Percentiles rank a stretch among this genome's conserved stretches.
phyloP scores from a whole-genome alignment of 2,797 vertebrate genomes.

The Neomorphus geoffroyi region DNA sequence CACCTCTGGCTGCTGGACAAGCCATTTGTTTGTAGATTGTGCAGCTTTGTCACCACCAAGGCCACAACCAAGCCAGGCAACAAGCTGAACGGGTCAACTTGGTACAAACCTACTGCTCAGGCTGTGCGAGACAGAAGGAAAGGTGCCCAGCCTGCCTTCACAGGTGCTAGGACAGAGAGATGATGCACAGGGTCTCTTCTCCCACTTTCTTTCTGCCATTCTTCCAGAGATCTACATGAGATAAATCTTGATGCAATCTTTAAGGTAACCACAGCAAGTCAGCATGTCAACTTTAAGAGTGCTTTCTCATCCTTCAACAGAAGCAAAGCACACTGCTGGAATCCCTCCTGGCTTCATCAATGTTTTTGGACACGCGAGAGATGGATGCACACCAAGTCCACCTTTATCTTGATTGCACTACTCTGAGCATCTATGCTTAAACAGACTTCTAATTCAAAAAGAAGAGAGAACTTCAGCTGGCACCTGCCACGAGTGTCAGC shows the following conservation, averaged over 20 bases:
- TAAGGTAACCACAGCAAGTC: neutral
- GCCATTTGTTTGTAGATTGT: neutral
- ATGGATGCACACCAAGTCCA: neutral
- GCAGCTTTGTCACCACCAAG: neutral
- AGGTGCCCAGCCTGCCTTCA: neutral
- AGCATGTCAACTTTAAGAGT: neutral
- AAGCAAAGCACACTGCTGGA: neutral
- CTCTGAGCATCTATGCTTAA: neutral
- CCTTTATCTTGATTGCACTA: neutral
- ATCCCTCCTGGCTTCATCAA: neutral
- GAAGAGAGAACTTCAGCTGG: neutral
- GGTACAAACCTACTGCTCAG: neutral
- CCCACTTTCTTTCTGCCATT: neutral
- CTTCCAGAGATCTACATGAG: neutral
- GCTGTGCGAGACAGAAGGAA: neutral
- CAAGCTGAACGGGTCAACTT: fast-evolving
- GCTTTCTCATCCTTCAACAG: neutral
- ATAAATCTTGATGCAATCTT: neutral
- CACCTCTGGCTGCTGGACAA: fast-evolving
- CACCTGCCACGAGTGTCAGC: neutral
- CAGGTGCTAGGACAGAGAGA: neutral
- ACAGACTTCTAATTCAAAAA: neutral
- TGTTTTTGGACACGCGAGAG: neutral
- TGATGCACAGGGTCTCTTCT: neutral
- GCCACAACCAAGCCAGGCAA: neutral